Evolutionary conservation across 2,797 vertebrate species (phyloP).

Genomic region (Astyanax mexicanus): DNA sequence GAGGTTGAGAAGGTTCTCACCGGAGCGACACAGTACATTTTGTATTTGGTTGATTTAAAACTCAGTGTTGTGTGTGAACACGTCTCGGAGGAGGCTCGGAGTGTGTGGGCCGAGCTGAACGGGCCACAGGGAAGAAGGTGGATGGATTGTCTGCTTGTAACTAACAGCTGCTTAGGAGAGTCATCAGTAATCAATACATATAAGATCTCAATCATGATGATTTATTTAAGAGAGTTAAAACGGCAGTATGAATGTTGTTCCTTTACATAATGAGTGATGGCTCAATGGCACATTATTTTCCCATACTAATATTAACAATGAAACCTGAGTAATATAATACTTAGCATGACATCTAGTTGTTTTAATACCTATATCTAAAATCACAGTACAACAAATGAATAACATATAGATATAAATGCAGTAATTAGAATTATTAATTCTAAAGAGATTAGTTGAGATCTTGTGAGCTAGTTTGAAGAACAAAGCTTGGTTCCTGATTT

Average conservation of each 20-base stretch:
- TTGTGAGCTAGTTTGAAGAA: too few species aligned
- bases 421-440: too few species aligned
- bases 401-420: too few species aligned
- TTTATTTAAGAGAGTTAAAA: slow-evolving; percentile 33
- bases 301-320: neutral
- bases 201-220: slow-evolving; percentile 1
- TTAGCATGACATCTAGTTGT: too few species aligned
- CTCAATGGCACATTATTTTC: neutral
- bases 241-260: too few species aligned
- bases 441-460: too few species aligned
- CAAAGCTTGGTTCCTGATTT: too few species aligned
- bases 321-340: too few species aligned
- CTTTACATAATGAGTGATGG: neutral
- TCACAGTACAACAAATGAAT: too few species aligned
- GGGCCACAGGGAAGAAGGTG: slow-evolving; percentile 10
- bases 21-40: slow-evolving; percentile 42
- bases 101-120: slow-evolving; percentile 32
- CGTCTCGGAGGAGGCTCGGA: slow-evolving; percentile 39
- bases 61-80: slow-evolving; percentile 36
- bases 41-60: slow-evolving; percentile 47
- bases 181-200: neutral
- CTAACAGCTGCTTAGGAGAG: slow-evolving; percentile 42
- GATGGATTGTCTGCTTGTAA: slow-evolving; percentile 42
- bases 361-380: too few species aligned
- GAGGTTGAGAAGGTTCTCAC: slow-evolving; percentile 39